Base-by-base conservation (phyloP, 2,797 vertebrate species). In the Forpus xanthops region DNA sequence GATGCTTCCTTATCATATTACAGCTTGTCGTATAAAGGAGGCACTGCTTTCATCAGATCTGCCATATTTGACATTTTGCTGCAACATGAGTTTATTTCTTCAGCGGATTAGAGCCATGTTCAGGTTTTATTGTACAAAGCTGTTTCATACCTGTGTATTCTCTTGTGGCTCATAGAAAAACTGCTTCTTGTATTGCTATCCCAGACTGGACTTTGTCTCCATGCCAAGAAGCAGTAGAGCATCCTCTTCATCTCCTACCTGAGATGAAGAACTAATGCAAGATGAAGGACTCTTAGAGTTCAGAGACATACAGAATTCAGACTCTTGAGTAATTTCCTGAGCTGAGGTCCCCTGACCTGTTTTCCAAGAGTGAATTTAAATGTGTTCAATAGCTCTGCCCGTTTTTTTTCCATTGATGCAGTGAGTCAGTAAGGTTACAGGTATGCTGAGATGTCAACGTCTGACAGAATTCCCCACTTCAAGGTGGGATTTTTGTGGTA, bases 331-430 rank as follows among this genome's bases (percentile, higher is more conserved):
- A 95, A 53, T 37, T 71, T 88, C 41, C 45, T 71, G 37, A 2
- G 3, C 47, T 78, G 55, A 90, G 33, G 30, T 68, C 37, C 30
- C 52, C 13, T 71, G 56, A 83, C n/a, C 72, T 92, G 52, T 90
- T 84, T 94, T 67, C 55, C 28, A 33, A 82, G 55, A 64, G 24
- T 71, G 50, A 76, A 82, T 95, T 93, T 92, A 45, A 90, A 87
- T 76, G 20, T 68, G 27, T 85, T 79, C n/a, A 49, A 17, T 77
- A 16, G 60, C 61, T 85, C 61, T 6, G 8, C 53, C 41, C 11
- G 21, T 35, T 72, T 41, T 39, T 95, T 87, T 82, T 72, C 72
- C 27, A 18, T 42, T 68, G 42, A 58, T 72, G 8, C 52, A 21
- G 72, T 67, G 44, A 71, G 37, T 82, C 73, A 73, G 18, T 60